These are phyloP conservation scores for Thinocorus orbignyianus DNA, from an alignment of 2,113 vertebrate genomes.

Conservation along the genomic window DNA sequence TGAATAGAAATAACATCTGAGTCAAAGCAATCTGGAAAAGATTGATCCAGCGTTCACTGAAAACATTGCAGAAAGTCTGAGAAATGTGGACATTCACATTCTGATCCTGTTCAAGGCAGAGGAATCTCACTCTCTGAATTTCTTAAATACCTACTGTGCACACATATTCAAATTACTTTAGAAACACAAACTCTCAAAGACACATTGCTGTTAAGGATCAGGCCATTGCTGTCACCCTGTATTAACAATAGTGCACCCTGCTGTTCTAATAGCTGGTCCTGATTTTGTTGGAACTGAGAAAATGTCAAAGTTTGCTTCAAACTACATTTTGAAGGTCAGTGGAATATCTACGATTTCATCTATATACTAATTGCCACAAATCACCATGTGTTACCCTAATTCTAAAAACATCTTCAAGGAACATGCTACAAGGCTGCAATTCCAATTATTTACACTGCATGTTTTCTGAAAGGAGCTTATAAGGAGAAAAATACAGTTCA, in stretches of 20 bases:
- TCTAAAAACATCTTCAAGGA: background rate
- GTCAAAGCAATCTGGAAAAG: background rate
- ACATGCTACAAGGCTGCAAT: background rate
- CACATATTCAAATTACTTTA: background rate
- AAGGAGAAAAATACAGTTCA: background rate
- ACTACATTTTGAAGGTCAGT: background rate
- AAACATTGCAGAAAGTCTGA: background rate
- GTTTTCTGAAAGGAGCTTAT: background rate
- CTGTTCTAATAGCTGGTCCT: background rate
- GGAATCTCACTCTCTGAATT: background rate
- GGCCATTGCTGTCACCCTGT: background rate
- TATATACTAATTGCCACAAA: background rate
- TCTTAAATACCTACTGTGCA: background rate
- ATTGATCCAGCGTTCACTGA: background rate
- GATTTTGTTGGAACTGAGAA: background rate
- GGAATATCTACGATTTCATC: background rate
- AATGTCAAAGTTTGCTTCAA: background rate
- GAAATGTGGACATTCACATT: background rate
- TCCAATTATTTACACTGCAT: background rate
- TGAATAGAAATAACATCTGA: background rate
- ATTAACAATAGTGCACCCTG: background rate
- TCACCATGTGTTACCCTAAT: background rate
- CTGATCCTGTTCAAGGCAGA: background rate
- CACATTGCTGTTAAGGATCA: background rate
- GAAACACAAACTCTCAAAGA: background rate